A percentile compares a stretch with the other conserved stretches of the same genome.
phyloP scores from a whole-genome alignment of 2,113 vertebrate species.

The Cranoglanis bouderius region DNA sequence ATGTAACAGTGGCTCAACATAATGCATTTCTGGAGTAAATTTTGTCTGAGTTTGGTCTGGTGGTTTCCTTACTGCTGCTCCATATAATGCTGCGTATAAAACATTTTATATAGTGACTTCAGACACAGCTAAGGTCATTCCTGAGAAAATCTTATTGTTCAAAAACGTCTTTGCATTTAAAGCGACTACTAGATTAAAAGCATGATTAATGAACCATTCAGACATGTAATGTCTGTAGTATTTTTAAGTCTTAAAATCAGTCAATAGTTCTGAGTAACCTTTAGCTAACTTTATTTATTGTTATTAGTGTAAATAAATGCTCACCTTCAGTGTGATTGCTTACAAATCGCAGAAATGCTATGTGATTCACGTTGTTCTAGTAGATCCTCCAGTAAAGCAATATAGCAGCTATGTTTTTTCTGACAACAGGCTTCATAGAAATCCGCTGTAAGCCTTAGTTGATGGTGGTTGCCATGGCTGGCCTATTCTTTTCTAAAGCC shows the following conservation, averaged over 20 bases:
- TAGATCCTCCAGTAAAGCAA: neutral
- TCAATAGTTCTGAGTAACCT: neutral
- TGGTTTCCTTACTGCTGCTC: neutral
- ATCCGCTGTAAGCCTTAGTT: conserved; percentile 37
- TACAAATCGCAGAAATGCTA: neutral
- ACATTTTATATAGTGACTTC: neutral
- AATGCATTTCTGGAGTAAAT: neutral
- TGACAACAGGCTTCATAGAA: conserved; percentile 26
- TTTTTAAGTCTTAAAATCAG: neutral
- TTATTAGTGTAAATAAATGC: neutral
- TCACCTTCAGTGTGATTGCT: conserved; percentile 8
- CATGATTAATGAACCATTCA: neutral
- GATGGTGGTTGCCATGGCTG: conserved; percentile 56
- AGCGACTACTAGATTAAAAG: neutral
- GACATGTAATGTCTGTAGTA: neutral
- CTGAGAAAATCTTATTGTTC: neutral
- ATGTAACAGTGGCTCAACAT: neutral
- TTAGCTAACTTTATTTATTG: neutral
- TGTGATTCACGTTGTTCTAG: neutral
- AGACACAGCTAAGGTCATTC: neutral
- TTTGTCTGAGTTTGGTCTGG: neutral
- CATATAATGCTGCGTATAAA: neutral
- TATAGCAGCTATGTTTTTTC: conserved; percentile 30
- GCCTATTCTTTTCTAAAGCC: conserved; percentile 46
- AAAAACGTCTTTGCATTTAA: neutral